These are phyloP conservation scores for Paramuricea clavata DNA, from an alignment of 92 coral and sea anemone species.

Conservation along the genomic window DNA sequence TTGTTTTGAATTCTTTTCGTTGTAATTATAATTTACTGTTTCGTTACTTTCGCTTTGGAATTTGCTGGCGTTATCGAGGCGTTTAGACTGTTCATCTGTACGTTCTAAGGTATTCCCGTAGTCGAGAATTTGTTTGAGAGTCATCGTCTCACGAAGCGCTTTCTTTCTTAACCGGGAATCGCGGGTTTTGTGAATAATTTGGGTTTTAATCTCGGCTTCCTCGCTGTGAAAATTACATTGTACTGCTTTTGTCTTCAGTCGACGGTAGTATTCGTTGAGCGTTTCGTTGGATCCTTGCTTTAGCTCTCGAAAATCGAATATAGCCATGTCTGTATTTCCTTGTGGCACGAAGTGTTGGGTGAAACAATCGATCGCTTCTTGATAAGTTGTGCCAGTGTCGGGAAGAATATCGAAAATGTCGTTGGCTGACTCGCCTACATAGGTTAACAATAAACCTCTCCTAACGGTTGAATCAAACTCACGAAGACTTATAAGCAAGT, in stretches of 20 bases:
- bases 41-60: slow-evolving; percentile 27
- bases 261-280: slow-evolving; percentile 55
- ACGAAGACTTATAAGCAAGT: slow-evolving; percentile 53
- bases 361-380: slow-evolving; percentile 35
- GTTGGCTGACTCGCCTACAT: slow-evolving; percentile 64
- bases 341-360: slow-evolving; percentile 44
- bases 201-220: slow-evolving; percentile 53
- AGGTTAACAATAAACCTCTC: slow-evolving; percentile 67
- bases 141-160: slow-evolving; percentile 57
- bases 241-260: slow-evolving; percentile 54
- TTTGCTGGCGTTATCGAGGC: slow-evolving; percentile 27
- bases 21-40: slow-evolving; percentile 3
- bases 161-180: slow-evolving; percentile 59
- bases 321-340: slow-evolving; percentile 46
- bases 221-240: slow-evolving; percentile 36
- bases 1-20: slow-evolving; percentile 1
- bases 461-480: slow-evolving; percentile 61
- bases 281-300: slow-evolving; percentile 48
- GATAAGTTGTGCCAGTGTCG: slow-evolving; percentile 56
- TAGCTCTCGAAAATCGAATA: slow-evolving; percentile 58
- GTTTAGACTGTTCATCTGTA: slow-evolving; percentile 60
- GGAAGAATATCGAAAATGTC: slow-evolving; percentile 62
- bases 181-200: slow-evolving; percentile 55
- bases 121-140: slow-evolving; percentile 18
- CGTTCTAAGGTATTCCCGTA: slow-evolving; percentile 48